A percentile compares a stretch with the other conserved stretches of the same genome.
These are phyloP conservation scores for Rhyacophila brunnea DNA, from an alignment of 1,140 invertebrate genomes.

Conservation along the genomic window DNA sequence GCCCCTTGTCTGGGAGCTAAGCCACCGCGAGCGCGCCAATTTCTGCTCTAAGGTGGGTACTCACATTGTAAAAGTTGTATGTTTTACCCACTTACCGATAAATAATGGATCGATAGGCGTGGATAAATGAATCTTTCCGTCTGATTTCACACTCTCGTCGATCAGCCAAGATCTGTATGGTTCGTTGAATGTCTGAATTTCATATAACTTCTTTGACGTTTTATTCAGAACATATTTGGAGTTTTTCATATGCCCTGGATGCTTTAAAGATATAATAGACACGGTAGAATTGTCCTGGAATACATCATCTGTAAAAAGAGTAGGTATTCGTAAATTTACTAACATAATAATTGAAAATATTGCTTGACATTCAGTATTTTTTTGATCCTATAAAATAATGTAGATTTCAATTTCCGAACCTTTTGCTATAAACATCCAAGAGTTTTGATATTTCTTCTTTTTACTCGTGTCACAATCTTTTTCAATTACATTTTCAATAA, in stretches of 20 bases:
- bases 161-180: constrained; percentile 70
- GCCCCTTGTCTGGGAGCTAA: too few species aligned
- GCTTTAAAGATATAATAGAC: constrained; percentile 69
- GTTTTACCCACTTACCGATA: constrained; percentile 57
- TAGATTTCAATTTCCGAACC: constrained; percentile 46
- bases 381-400: too few species aligned
- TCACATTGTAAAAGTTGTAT: too few species aligned
- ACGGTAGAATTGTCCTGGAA: constrained; percentile 63
- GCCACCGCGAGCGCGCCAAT: too few species aligned
- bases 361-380: too few species aligned
- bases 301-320: constrained; percentile 47
- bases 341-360: too few species aligned
- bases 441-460: constrained; percentile 48
- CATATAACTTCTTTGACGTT: constrained; percentile 58
- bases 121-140: constrained; percentile 70
- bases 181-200: constrained; percentile 66
- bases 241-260: constrained; percentile 61
- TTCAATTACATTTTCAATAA: constrained; percentile 6
- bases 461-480: constrained; percentile 7
- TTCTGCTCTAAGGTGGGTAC: too few species aligned
- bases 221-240: constrained; percentile 63
- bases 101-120: constrained; percentile 73
- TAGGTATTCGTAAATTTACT: too few species aligned
- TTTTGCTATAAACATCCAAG: constrained; percentile 66
- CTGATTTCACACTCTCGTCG: constrained; percentile 68